These are phyloP conservation scores for Dromiciops gliroides DNA, from an alignment of 2,113 vertebrate genomes.

Conservation along the genomic window DNA sequence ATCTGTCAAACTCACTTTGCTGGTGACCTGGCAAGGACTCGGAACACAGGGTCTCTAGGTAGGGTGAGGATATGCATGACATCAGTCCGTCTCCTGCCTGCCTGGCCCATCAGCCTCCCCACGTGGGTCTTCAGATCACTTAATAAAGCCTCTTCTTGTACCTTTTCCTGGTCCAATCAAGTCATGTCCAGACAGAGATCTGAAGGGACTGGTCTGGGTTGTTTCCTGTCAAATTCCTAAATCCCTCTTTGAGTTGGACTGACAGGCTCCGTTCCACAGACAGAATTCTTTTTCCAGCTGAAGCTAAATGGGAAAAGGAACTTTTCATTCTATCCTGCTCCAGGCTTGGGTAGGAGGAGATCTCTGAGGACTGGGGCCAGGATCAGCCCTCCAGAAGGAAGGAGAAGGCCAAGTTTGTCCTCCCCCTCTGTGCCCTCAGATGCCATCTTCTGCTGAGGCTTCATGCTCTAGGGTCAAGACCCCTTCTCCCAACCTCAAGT, in stretches of 20 bases:
- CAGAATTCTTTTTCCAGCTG: constrained; percentile 67
- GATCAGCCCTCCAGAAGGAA: neutral
- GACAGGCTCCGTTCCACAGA: constrained; percentile 48
- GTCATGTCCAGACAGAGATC: constrained; percentile 63
- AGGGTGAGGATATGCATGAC: neutral
- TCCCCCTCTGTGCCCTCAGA: neutral
- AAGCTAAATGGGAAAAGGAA: constrained; percentile 43
- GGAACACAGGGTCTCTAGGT: constrained; percentile 20
- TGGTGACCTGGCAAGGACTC: neutral
- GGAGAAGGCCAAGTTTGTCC: neutral
- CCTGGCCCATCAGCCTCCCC: constrained; percentile 5
- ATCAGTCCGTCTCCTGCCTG: neutral
- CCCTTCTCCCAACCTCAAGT: neutral
- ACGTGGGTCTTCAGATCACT: constrained; percentile 8
- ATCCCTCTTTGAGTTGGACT: constrained; percentile 55
- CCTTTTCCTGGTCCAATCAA: constrained; percentile 47
- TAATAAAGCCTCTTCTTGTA: constrained; percentile 30
- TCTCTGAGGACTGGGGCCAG: neutral
- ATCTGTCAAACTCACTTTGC: too few relatives aligned
- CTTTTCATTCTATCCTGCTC: constrained; percentile 13
- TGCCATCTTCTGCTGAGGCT: neutral
- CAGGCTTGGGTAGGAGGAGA: constrained; percentile 8
- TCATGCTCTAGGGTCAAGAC: neutral
- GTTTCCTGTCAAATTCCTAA: constrained; percentile 65
- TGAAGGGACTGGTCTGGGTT: constrained; percentile 46